phyloP scores from a whole-genome alignment of 2,113 vertebrate species.

The Caloenas nicobarica region DNA sequence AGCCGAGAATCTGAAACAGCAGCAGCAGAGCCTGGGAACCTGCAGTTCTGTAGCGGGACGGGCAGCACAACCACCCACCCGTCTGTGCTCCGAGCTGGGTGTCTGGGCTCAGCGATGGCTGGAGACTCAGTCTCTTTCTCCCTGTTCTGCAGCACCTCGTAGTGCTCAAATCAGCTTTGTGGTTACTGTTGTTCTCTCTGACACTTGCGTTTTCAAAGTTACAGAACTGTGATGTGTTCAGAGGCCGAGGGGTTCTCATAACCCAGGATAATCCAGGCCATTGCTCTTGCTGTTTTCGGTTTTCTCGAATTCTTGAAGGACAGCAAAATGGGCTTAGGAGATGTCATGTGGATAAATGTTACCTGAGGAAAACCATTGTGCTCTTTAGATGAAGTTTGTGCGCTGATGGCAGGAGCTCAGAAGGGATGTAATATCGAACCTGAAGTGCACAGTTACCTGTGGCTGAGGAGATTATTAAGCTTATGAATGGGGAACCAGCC shows the following conservation, averaged over 20 bases:
- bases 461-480: neutral
- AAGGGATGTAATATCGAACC: neutral
- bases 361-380: neutral
- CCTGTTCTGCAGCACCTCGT: neutral
- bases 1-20: neutral
- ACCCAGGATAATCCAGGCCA: neutral
- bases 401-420: neutral
- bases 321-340: neutral
- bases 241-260: neutral
- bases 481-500: neutral
- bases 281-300: accelerated
- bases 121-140: neutral
- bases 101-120: neutral
- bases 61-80: too few species aligned
- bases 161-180: accelerated
- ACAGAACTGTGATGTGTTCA: accelerated
- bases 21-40: neutral
- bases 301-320: neutral
- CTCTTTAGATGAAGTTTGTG: neutral
- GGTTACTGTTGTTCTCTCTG: accelerated
- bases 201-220: neutral
- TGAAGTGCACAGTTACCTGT: neutral
- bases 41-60: neutral
- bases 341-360: neutral
- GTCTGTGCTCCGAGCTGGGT: too few species aligned